Evolutionary conservation across 2,113 vertebrate genomes (phyloP), one percentile per base, ranked within the genome.

Genomic region (Xenus cinereus): DNA sequence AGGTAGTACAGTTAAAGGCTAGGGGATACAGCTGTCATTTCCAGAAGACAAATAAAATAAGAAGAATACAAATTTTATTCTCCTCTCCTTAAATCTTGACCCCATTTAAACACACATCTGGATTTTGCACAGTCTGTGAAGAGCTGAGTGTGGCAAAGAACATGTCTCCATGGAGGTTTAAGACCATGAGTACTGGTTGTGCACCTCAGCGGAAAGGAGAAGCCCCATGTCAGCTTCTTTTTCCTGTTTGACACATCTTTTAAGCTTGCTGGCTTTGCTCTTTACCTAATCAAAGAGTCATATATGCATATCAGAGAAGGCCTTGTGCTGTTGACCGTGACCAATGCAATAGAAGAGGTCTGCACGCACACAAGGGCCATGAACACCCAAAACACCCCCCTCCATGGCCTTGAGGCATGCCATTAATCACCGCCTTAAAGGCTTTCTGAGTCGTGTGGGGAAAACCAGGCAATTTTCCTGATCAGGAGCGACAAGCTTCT

Each of bases 281-380:
- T 64, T 56, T 35, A 22, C 13, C 27, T 60, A 20, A 46, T 6
- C 41, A 43, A 51, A 80, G 28, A 21, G 6, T 53, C 50, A 81
- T 2, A 4, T 14, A 20, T 3, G 8, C 17, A 3, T 53, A n/a
- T n/a, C 24, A 66, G 32, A 10, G 18, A 26, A 76, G 32, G 51
- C 33, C 37, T 72, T 3, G 0, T 45, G n/a, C 32, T 78, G 12
- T 13, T 63, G 30, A 30, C 22, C 1, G 0, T 0, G 8, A 66
- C 13, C 32, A 21, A 2, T 1, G 19, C 2, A 10, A 84, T 79
- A 56, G 7, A 30, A 77, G 50, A 62, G 45, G 4, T 63, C 59
- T 62, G 12, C 27, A 66, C 0, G 0, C 14, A 23, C 32, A 57
- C 19, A 4, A 12, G 17, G 53, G 9, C 30, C 21, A 28, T 12